These are phyloP conservation scores for Spilogale gracilis DNA, from an alignment of 2,113 vertebrate species.

Conservation along the genomic window DNA sequence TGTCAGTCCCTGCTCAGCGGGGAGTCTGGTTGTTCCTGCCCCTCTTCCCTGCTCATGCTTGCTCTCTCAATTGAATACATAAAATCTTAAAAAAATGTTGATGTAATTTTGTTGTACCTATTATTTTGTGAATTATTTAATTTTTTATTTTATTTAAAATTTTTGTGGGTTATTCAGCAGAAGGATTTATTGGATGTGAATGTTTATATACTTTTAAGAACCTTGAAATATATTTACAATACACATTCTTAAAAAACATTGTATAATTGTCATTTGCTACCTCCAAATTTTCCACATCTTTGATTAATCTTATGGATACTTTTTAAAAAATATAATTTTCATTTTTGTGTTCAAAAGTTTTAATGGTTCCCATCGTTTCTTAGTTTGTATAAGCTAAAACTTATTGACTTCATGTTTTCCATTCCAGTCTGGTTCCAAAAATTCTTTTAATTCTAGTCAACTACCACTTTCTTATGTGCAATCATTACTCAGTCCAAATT, in stretches of 20 bases:
- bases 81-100: background rate
- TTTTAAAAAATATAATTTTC: background rate
- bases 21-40: background rate
- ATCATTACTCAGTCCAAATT: background rate
- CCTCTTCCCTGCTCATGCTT: background rate
- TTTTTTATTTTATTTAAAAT: background rate
- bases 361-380: slow-evolving; percentile 23
- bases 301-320: slow-evolving; percentile 9
- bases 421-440: slow-evolving; percentile 23
- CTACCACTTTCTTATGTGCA: slow-evolving; percentile 4
- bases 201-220: slow-evolving; percentile 21
- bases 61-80: background rate
- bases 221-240: slow-evolving; percentile 19
- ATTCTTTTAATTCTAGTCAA: background rate
- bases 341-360: background rate
- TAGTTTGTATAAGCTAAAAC: slow-evolving; percentile 20
- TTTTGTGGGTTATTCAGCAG: background rate
- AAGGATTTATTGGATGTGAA: background rate
- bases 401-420: slow-evolving; percentile 41
- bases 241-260: slow-evolving; percentile 14
- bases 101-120: slow-evolving; percentile 11
- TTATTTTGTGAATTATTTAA: background rate
- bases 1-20: background rate
- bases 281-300: background rate
- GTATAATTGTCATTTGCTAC: background rate